Conservation (phyloP, 2,888 invertebrate species). For the Phaonia tiefii region DNA sequence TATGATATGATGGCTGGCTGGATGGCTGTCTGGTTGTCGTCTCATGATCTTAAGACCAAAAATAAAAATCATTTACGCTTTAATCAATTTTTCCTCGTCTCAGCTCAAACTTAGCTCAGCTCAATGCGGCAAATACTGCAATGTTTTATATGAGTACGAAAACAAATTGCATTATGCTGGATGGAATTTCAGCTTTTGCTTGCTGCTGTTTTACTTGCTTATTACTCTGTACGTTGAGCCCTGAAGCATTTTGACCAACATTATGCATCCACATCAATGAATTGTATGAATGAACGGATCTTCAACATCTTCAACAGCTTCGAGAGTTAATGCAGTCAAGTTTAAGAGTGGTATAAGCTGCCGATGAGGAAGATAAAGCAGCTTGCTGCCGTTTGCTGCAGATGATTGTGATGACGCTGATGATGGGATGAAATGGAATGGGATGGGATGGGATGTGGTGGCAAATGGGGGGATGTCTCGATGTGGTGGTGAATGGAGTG, state of each 20-base stretch:
- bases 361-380: not conserved
- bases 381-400: not conserved
- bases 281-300: conserved; percentile 55
- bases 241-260: conserved; percentile 52
- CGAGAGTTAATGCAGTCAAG: conserved; percentile 47
- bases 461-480: conserved; percentile 33
- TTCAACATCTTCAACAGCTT: conserved; percentile 7
- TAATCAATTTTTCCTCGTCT: conserved; percentile 75
- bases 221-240: conserved; percentile 56
- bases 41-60: conserved; percentile 44
- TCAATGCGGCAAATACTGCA: too few species aligned
- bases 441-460: too few species aligned
- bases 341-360: not conserved
- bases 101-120: not conserved
- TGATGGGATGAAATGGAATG: too few species aligned
- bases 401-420: conserved; percentile 4
- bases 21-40: too few species aligned
- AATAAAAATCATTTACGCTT: conserved; percentile 78
- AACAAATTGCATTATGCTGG: not conserved
- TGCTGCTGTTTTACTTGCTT: conserved; percentile 45
- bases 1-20: too few species aligned
- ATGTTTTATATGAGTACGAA: too few species aligned
- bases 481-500: conserved; percentile 24
- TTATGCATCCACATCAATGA: conserved; percentile 40
- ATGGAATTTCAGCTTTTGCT: conserved; percentile 1